These are phyloP conservation scores for Pipistrellus nathusii DNA, from an alignment of 2,797 vertebrate species.

Conservation along the genomic window DNA sequence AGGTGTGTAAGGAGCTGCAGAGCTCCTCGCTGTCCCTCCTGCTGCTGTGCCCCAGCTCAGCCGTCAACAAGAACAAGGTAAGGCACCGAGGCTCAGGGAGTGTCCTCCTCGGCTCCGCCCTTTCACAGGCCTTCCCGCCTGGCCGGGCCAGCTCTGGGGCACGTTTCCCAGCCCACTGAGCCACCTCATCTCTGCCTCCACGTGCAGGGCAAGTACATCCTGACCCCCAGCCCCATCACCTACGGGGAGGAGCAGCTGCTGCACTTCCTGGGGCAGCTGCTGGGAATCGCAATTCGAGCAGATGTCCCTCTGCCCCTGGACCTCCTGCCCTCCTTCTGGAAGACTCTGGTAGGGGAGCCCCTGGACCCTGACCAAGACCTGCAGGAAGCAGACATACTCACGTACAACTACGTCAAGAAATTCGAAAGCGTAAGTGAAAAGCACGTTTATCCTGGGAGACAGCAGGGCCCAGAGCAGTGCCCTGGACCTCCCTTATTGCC, in stretches of 20 bases:
- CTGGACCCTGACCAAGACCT: slow-evolving; percentile 94
- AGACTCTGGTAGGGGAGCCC: slow-evolving; percentile 94
- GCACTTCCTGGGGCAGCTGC: slow-evolving; percentile 97
- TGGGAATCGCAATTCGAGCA: slow-evolving; percentile 97
- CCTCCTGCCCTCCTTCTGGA: slow-evolving; percentile 97
- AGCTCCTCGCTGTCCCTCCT: slow-evolving; percentile 96
- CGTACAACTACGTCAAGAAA: slow-evolving; percentile 97
- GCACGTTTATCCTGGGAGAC: rapidly evolving
- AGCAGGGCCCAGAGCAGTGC: background rate
- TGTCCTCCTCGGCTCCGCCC: background rate
- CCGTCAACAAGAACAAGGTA: slow-evolving; percentile 98
- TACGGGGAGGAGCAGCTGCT: slow-evolving; percentile 97
- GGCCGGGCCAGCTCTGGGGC: background rate
- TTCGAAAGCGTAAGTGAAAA: slow-evolving; percentile 93
- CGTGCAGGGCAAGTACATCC: slow-evolving; percentile 95
- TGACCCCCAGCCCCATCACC: slow-evolving; percentile 96
- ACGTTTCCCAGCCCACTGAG: rapidly evolving
- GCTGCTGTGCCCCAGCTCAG: slow-evolving; percentile 95
- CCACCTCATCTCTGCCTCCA: rapidly evolving
- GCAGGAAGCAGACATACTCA: slow-evolving; percentile 96
- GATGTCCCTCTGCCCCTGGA: slow-evolving; percentile 98
- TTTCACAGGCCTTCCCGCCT: background rate
- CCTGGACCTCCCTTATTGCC: background rate
- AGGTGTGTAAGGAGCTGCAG: slow-evolving; percentile 98
- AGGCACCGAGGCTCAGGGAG: background rate